These are phyloP conservation scores for Neosalanx taihuensis DNA, from an alignment of 2,797 vertebrate genomes.

Conservation along the genomic window DNA sequence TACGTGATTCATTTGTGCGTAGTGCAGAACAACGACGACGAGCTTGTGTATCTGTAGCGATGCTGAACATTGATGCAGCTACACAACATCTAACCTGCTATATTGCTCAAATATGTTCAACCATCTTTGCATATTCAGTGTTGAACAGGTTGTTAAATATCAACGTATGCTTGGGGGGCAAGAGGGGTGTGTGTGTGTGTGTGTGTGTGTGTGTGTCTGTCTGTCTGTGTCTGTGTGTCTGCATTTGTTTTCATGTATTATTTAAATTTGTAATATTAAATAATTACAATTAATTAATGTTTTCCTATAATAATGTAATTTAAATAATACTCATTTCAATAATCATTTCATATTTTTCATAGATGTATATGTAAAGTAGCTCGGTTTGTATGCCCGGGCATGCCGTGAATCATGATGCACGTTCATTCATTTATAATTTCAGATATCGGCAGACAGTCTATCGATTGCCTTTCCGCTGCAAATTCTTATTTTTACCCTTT, in stretches of 20 bases:
- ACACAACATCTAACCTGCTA: not conserved
- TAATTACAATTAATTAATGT: too few relatives aligned
- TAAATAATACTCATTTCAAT: too few relatives aligned
- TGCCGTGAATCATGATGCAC: slow-evolving; percentile 20
- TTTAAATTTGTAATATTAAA: too few relatives aligned
- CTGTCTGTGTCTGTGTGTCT: too few relatives aligned
- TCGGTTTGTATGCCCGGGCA: slow-evolving; percentile 28
- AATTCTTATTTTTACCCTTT: slow-evolving; percentile 18
- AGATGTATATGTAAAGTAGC: not conserved
- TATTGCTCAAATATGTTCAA: not conserved
- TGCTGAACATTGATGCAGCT: slow-evolving; percentile 22
- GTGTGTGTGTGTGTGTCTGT: too few relatives aligned
- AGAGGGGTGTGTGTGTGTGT: slow-evolving; percentile 16
- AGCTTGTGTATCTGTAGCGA: not conserved
- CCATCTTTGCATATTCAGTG: not conserved
- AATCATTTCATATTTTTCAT: not conserved
- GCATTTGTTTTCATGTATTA: too few relatives aligned
- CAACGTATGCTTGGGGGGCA: slow-evolving; percentile 30
- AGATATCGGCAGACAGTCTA: slow-evolving; percentile 35
- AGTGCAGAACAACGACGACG: not conserved
- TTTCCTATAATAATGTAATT: too few relatives aligned
- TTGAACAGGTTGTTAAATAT: slow-evolving; percentile 42
- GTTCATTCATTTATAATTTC: slow-evolving; percentile 12
- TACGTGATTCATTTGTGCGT: not conserved
- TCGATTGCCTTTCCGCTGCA: slow-evolving; percentile 37